Evolutionary conservation across 1,140 invertebrate species (phyloP), one percentile per base, ranked within the genome.

Genomic region (Drosophila navojoa): DNA sequence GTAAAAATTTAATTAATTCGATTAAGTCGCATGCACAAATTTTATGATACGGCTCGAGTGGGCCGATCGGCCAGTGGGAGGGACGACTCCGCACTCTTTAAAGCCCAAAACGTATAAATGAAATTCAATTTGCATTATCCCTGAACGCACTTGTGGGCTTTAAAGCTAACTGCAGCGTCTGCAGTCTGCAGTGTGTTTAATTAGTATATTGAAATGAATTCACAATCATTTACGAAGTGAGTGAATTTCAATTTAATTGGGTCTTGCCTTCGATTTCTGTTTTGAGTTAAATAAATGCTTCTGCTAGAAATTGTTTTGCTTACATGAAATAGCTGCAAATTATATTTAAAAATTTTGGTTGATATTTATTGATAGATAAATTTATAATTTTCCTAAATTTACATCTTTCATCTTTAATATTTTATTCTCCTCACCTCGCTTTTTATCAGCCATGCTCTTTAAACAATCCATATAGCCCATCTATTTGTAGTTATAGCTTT

Each of bases 1-100:
- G 73, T 87, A 66, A 76, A 79, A 82, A 61, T 87, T 76, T 81
- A 81, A 86, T 86, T 87, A 86, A 87, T 86, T 86, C 84, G 68
- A 86, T 86, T 76, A 87, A 82, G 82, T 81, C 45, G 59, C 54
- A 76, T 25, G 35, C 29, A 50, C 45, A 64, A 58, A 69, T 44
- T 25, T 57, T n/a, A 27, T 57, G 0, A 15, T 15, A 27, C 11
- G 6, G 22, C 11, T 13, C 5, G 9, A 10, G 40, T 9, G 13
- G 25, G 22, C 11, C 4, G 4, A 42, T 2, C n/a, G 7, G 29
- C 10, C n/a, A 11, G 5, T 1, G 15, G 10, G 2, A 7, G 7
- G n/a, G n/a, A n/a, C n/a, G 42, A 7, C 16, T 16, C n/a, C 16
- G n/a, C 6, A 6, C 16, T 16, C 44, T 22, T 47, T 22, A 2